Evolutionary conservation across 2,797 vertebrate species (phyloP), one percentile per base, ranked within the genome.

Genomic region (Paedocypris micromegethes): DNA sequence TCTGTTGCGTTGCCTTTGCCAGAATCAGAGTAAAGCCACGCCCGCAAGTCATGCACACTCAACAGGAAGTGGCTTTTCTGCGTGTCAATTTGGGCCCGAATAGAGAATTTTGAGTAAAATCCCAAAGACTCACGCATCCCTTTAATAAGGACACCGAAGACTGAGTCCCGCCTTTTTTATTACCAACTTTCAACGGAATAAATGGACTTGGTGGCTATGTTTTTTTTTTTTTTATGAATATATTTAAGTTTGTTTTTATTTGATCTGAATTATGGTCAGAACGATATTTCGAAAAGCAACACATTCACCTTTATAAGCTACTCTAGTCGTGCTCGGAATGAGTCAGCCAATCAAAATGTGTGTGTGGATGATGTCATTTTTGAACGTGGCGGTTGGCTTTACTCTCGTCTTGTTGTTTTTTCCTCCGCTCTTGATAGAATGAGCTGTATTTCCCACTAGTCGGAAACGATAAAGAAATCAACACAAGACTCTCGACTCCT

Each of bases 1-100:
- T 78, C 65, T 71, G 66, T 77, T 68, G 78, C 45, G 84, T 88
- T 88, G 88, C 87, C 87, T 90, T 89, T 81, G 80, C 82, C 81
- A 64, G 64, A 48, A 52, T 6, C 60, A 54, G 66, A 64, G 58
- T 68, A 58, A 54, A 50, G 45, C 55, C 3, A n/a, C 4, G 9
- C 3, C 0, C 73, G 51, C 53, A 9, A 49, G 43, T 53, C 39
- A 60, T 68, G 42, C 9, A 64, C 8, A 64, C 51, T 9, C 5
- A 64, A 38, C 50, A 23, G 23, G 23, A 23, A 23, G 23, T 23
- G 23, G 23, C 23, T 47, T 64, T 23, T 51, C 42, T 53, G 52
- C 48, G 37, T 68, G 48, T 68, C 56, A 55, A 58, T 51, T 53
- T 61, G 61, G 58, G 58, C 58, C 50, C 23, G 58, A 56, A 67